phyloP scores from a whole-genome alignment of 2,888 invertebrate species.

The Xestobium rufovillosum region DNA sequence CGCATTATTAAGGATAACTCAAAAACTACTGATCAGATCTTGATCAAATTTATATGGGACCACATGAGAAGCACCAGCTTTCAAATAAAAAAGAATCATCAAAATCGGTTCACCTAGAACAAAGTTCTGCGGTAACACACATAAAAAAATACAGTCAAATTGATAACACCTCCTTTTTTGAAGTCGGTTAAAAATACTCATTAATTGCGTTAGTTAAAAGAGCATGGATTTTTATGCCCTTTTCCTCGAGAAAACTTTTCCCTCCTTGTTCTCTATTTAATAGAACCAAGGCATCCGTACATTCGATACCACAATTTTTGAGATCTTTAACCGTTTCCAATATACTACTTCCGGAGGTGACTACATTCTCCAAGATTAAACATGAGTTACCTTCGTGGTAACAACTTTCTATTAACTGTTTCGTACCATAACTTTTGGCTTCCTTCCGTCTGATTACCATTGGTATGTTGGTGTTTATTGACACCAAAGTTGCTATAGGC shows the following conservation, averaged over 20 bases:
- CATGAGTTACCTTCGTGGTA: conserved; percentile 71
- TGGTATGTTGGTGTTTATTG: conserved; percentile 62
- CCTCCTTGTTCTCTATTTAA: conserved; percentile 93
- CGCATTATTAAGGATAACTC: too few species aligned
- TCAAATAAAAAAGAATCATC: too few species aligned
- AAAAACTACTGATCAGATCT: too few species aligned
- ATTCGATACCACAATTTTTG: conserved; percentile 50
- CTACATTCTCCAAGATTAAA: conserved; percentile 90
- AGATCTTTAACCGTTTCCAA: conserved; percentile 75
- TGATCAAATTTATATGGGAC: too few species aligned
- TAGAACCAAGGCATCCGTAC: conserved; percentile 73
- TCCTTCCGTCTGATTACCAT: conserved; percentile 93
- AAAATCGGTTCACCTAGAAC: too few species aligned
- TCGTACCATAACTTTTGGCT: conserved; percentile 91
- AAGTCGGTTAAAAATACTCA: conserved; percentile 56
- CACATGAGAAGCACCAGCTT: too few species aligned
- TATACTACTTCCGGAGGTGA: conserved; percentile 70
- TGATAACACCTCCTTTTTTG: too few species aligned
- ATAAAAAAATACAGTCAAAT: too few species aligned
- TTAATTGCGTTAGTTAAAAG: conserved; percentile 61
- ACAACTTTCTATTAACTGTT: conserved; percentile 88
- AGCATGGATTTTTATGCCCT: conserved; percentile 64
- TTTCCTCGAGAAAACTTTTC: conserved; percentile 55
- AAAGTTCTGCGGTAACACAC: too few species aligned
- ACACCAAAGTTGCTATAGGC: conserved; percentile 84